Evolutionary conservation across 2,888 invertebrate genomes (phyloP).

Genomic region (Didymodactylos carnosus): DNA sequence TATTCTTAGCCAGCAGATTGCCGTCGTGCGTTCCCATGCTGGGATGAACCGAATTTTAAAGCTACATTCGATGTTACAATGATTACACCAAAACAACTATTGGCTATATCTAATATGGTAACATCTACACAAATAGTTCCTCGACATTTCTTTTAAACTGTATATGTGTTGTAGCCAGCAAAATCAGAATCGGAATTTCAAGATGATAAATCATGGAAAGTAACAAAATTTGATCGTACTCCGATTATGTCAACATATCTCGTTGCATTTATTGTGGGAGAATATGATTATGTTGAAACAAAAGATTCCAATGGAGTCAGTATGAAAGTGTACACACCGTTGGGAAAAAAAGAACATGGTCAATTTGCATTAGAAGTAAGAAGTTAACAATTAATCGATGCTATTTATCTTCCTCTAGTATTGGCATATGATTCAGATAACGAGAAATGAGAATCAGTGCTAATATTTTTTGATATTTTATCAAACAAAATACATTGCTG

Average conservation of each 20-base stretch:
- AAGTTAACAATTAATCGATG: too few species aligned
- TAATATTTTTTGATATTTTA: too few species aligned
- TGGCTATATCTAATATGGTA: constrained; percentile 79
- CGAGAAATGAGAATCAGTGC: too few species aligned
- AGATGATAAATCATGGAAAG: constrained; percentile 36
- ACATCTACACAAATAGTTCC: too few species aligned
- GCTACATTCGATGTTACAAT: constrained; percentile 65
- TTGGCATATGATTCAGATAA: too few species aligned
- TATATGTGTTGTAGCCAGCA: constrained; percentile 22
- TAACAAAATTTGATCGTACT: constrained; percentile 55
- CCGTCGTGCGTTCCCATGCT: constrained; percentile 66
- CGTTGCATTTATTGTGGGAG: constrained; percentile 76
- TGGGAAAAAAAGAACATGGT: constrained; percentile 75
- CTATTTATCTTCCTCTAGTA: too few species aligned
- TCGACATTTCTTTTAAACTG: background rate
- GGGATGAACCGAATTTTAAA: constrained; percentile 70
- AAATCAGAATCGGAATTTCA: constrained; percentile 21
- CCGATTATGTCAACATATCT: constrained; percentile 88
- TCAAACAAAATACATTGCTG: too few species aligned
- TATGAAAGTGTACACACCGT: constrained; percentile 46
- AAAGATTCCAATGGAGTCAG: constrained; percentile 57
- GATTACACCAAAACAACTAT: constrained; percentile 52
- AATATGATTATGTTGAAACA: constrained; percentile 75
- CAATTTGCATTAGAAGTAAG: constrained; percentile 64
- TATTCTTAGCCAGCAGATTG: constrained; percentile 37